phyloP scores from a whole-genome alignment of 2,113 vertebrate genomes.

The Leptobrachium ailaonicum region DNA sequence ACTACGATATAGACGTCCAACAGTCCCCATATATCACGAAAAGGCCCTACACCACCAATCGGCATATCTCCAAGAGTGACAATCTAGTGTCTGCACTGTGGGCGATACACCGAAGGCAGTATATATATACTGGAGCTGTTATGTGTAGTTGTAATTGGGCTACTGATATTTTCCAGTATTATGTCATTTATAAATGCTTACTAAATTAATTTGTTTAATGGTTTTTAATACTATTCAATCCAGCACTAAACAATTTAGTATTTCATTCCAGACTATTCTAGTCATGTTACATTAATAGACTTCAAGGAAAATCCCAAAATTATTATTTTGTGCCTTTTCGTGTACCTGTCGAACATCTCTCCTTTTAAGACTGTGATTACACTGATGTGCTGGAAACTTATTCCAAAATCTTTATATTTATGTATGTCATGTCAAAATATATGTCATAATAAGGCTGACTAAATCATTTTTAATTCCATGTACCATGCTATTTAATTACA shows the following conservation, averaged over 20 bases:
- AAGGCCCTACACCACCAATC: no score
- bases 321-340: constrained; percentile 1
- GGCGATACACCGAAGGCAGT: no score
- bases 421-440: constrained; percentile 22
- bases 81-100: no score
- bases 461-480: constrained; percentile 33
- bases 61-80: no score
- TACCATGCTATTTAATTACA: constrained; percentile 44
- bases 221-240: no score
- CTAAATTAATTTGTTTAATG: no score
- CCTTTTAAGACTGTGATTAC: constrained; percentile 9
- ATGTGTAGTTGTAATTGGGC: no score
- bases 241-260: background rate
- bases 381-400: constrained; percentile 1
- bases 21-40: no score
- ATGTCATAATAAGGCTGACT: constrained; percentile 29
- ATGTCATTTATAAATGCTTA: no score
- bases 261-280: background rate
- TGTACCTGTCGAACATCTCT: background rate
- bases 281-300: constrained; percentile 18
- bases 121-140: no score
- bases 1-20: no score
- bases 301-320: constrained; percentile 27
- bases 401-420: constrained; percentile 27
- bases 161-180: no score